Conservation (phyloP, 2,888 invertebrate species). For the Anoncus sp. region DNA sequence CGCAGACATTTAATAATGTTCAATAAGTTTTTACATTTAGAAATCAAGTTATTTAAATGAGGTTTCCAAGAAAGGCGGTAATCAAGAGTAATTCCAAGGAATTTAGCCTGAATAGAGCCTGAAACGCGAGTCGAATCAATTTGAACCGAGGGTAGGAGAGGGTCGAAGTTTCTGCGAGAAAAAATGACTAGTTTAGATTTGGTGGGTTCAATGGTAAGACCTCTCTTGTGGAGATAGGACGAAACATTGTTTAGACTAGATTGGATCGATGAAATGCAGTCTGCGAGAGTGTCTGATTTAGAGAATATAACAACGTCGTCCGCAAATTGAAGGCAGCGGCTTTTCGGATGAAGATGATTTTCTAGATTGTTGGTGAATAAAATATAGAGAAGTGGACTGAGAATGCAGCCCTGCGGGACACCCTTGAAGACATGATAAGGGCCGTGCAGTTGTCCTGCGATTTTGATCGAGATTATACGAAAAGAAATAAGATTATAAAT, state of each 20-base stretch:
- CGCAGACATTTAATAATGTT: slow-evolving; percentile 12
- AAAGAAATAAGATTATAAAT: slow-evolving; percentile 24
- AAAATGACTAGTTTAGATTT: slow-evolving; percentile 6
- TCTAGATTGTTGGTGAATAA: slow-evolving; percentile 33
- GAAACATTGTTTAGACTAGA: not conserved
- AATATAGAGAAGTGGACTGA: slow-evolving; percentile 41
- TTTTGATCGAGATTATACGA: slow-evolving; percentile 30
- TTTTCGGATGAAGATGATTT: not conserved
- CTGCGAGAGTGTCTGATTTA: not conserved
- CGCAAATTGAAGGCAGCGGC: slow-evolving; percentile 15
- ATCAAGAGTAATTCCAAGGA: not conserved
- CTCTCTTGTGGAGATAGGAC: not conserved
- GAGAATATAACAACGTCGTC: not conserved
- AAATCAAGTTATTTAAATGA: not conserved
- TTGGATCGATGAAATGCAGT: not conserved
- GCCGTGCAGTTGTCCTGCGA: slow-evolving; percentile 12
- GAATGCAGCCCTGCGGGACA: slow-evolving; percentile 40
- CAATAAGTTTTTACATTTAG: not conserved
- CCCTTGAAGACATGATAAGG: slow-evolving; percentile 32
- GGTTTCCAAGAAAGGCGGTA: not conserved
- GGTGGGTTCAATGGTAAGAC: not conserved
- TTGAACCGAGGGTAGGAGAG: not conserved
- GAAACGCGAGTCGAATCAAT: not conserved
- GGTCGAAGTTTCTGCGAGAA: not conserved
- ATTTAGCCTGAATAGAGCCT: not conserved